Evolutionary conservation across 2,113 vertebrate genomes (phyloP).

Genomic region (Lophotis ruficrista): DNA sequence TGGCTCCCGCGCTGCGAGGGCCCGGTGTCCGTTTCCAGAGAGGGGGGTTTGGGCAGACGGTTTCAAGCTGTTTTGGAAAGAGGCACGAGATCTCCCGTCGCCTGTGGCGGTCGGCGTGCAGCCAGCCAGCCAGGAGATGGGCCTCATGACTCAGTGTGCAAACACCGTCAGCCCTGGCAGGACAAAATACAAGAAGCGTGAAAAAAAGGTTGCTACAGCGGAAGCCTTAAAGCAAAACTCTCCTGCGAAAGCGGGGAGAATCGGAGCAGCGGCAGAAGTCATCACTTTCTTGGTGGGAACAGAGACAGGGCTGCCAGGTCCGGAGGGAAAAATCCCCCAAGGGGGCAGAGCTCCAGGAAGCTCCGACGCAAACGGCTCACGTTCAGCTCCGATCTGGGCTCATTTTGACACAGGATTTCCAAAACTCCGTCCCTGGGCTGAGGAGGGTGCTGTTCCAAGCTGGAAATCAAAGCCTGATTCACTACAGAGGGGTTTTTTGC

Average conservation of each 20-base stretch:
- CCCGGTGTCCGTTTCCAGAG: not conserved
- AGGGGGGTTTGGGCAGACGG: not conserved
- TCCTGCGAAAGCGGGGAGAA: not conserved
- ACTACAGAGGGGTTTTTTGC: not conserved
- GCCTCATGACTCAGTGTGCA: not conserved
- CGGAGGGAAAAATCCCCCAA: not conserved
- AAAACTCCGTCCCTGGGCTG: not conserved
- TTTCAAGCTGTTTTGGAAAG: not conserved
- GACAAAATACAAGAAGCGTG: not conserved
- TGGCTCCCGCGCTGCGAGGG: not conserved
- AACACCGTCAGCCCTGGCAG: not conserved
- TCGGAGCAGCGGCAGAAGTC: not conserved
- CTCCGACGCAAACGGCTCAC: not conserved
- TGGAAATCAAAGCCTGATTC: not conserved
- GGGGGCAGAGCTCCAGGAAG: not conserved
- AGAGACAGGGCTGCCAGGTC: not conserved
- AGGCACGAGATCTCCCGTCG: not conserved
- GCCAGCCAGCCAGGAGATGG: not conserved
- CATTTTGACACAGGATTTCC: not conserved
- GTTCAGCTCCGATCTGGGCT: not conserved
- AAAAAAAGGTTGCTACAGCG: not conserved
- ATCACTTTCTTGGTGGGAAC: not conserved
- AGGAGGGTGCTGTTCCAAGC: not conserved
- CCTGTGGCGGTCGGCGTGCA: not conserved
- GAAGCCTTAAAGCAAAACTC: not conserved